phyloP scores from a whole-genome alignment of 2,888 invertebrate species.

The Eristalis pertinax region DNA sequence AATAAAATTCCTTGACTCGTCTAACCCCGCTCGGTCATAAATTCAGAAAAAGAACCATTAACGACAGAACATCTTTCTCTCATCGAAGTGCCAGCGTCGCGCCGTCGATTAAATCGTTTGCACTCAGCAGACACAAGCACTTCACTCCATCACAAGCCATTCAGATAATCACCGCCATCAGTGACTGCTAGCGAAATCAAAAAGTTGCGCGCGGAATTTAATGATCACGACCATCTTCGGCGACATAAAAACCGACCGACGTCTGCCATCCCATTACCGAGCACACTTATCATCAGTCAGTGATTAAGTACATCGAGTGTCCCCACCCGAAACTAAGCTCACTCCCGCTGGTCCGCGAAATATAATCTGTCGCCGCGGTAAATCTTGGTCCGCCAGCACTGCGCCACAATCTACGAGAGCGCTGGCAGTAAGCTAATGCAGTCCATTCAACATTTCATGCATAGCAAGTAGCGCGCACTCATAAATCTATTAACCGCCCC shows the following conservation, averaged over 20 bases:
- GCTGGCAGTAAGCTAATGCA: constrained; percentile 7
- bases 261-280: background rate
- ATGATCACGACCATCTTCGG: background rate
- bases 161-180: too few species aligned
- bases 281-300: background rate
- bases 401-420: background rate
- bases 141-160: too few species aligned
- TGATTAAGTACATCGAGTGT: background rate
- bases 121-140: too few species aligned
- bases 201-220: background rate
- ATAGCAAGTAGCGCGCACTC: constrained; percentile 33
- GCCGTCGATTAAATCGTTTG: too few species aligned
- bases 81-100: too few species aligned
- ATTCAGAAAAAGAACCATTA: too few species aligned
- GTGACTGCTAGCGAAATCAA: too few species aligned
- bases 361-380: background rate
- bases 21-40: too few species aligned
- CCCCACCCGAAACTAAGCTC: background rate
- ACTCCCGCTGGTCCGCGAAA: background rate
- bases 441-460: constrained; percentile 28
- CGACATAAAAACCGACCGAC: background rate
- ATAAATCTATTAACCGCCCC: constrained; percentile 37
- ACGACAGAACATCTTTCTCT: too few species aligned
- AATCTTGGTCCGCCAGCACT: background rate
- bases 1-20: too few species aligned